Base-by-base conservation (phyloP, 2,888 invertebrate species). In the Chrysodeixis includens region DNA sequence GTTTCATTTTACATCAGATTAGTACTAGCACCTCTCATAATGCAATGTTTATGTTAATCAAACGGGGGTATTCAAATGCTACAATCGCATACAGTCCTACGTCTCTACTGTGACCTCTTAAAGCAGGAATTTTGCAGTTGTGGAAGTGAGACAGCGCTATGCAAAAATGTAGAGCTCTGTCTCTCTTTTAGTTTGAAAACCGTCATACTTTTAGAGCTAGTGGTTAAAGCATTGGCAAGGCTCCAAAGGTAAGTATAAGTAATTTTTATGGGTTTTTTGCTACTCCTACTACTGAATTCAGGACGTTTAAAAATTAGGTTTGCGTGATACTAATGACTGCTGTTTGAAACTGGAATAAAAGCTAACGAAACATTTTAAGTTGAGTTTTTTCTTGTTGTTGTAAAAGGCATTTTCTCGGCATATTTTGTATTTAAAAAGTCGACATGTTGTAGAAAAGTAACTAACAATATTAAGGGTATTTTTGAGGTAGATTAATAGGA, bases 41-140 rank as follows among this genome's bases (percentile, higher is more conserved):
- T 58, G 49, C 40, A 49, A 62, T 32, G 44, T 64, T 66, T 71
- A 77, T 77, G 69, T 44, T 66, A 78, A 79, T 71, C 60, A 60
- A 61, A 76, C 26, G 64, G 65, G 69, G 46, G 60, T 54, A 68
- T 76, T 65, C 60, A 73, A 78, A 79, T 78, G 26, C 9, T 20
- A 35, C 22, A 26, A 16, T 16, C 53, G 10, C 16, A 59, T n/a
- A 55, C 26, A 46, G 7, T 49, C 9, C 59, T 80, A 26, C 26
- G n/a, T 6, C 26, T 26, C 26, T 26, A 26, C 26, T 26, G 6
- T 26, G 6, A n/a, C n/a, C n/a, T n/a, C 26, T 4, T 6, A 26
- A 26, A 26, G 6, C 26, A 26, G 26, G 6, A 26, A 6, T n/a
- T n/a, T n/a, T n/a, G n/a, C 3, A 4, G 26, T 26, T 6, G 26